Conservation (phyloP, 2,113 vertebrate genomes). For the Plecturocebus donacophilus region DNA sequence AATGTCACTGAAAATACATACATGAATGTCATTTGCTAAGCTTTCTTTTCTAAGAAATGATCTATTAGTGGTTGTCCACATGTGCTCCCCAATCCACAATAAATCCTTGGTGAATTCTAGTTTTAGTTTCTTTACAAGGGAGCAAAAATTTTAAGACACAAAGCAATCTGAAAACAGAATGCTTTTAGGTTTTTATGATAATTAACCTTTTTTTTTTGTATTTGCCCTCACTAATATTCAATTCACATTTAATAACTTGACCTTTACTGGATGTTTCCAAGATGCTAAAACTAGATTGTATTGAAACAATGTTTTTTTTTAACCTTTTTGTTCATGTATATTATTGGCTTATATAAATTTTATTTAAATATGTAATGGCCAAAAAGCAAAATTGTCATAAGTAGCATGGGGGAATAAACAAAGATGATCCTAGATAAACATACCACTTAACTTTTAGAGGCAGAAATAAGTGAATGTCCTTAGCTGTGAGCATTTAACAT, state of each 20-base stretch:
- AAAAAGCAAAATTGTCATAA: not conserved
- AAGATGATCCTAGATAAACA: not conserved
- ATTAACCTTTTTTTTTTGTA: not conserved
- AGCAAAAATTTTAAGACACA: not conserved
- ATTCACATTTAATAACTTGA: not conserved
- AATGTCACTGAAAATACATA: not conserved
- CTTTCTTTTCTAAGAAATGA: not conserved
- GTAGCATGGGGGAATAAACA: not conserved
- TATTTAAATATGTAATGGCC: not conserved
- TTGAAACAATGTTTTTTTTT: not conserved
- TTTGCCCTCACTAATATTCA: not conserved
- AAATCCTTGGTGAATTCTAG: not conserved
- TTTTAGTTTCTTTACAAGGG: not conserved
- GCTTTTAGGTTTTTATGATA: not conserved
- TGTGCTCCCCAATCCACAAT: not conserved
- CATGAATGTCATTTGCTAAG: not conserved
- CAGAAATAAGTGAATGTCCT: not conserved
- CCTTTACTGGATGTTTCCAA: not conserved
- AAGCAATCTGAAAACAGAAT: not conserved
- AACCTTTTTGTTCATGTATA: not conserved
- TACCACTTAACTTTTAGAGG: not conserved
- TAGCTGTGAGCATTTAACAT: fast-evolving
- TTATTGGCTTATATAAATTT: not conserved
- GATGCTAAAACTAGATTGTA: not conserved
- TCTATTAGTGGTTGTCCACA: not conserved